These are phyloP conservation scores for Parotia lawesii DNA, from an alignment of 2,113 vertebrate genomes.

Conservation along the genomic window DNA sequence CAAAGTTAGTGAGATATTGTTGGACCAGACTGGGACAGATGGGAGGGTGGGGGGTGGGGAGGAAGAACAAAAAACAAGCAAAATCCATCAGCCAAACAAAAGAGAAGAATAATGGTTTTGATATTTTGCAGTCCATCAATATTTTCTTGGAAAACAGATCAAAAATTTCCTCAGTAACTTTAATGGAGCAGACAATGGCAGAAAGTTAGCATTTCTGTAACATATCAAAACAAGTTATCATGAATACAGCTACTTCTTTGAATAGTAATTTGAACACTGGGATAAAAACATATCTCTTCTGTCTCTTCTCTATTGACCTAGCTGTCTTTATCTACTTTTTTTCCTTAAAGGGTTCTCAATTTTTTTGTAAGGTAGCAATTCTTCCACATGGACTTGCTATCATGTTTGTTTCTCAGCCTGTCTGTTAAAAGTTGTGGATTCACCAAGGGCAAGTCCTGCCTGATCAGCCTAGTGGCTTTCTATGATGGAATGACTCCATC, in stretches of 20 bases:
- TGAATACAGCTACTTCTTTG: neutral
- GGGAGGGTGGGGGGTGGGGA: accelerated
- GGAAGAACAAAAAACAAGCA: neutral
- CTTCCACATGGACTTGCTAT: neutral
- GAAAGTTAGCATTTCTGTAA: neutral
- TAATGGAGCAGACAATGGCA: neutral
- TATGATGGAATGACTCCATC: neutral
- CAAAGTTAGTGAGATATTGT: constrained; percentile 10
- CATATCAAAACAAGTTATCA: neutral
- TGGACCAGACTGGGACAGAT: neutral
- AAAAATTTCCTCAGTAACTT: neutral
- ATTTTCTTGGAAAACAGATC: neutral
- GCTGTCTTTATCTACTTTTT: neutral
- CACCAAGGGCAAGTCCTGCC: neutral
- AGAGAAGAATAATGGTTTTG: neutral
- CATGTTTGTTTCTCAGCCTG: neutral
- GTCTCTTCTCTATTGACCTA: neutral
- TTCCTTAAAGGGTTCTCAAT: neutral
- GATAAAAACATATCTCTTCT: neutral
- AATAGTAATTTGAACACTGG: neutral
- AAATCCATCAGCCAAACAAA: neutral
- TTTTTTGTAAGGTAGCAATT: neutral
- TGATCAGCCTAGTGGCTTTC: neutral
- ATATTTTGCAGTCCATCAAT: neutral
- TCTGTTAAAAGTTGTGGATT: neutral